Percentiles rank a stretch among this genome's conserved stretches.
phyloP scores from a whole-genome alignment of 2,888 invertebrate genomes.

The Notodonta dromedarius region DNA sequence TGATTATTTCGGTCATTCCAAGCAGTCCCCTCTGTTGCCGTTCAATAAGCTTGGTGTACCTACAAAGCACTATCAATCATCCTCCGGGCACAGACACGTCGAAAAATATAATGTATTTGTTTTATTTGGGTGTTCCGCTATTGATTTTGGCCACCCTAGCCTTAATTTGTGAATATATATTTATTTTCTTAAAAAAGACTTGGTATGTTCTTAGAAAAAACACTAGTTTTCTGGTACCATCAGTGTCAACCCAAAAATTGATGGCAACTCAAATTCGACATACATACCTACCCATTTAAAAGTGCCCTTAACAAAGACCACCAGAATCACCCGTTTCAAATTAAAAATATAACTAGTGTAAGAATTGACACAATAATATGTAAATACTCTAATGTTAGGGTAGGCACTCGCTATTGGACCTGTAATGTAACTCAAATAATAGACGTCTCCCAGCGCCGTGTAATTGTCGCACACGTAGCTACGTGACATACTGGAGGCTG shows the following conservation, averaged over 20 bases:
- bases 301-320: too few relatives aligned
- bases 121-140: constrained; percentile 67
- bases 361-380: too few relatives aligned
- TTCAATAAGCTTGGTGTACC: constrained; percentile 71
- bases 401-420: constrained; percentile 9
- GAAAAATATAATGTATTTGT: constrained; percentile 67
- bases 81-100: constrained; percentile 65
- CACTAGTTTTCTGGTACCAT: too few relatives aligned
- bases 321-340: too few relatives aligned
- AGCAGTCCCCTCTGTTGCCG: constrained; percentile 56
- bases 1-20: constrained; percentile 58
- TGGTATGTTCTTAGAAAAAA: too few relatives aligned
- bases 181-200: too few relatives aligned
- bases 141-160: constrained; percentile 64
- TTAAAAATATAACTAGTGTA: too few relatives aligned
- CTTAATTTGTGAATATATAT: background rate
- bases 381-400: too few relatives aligned
- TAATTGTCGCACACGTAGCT: constrained; percentile 48
- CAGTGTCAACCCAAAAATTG: too few relatives aligned
- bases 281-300: too few relatives aligned
- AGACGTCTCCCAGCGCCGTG: constrained; percentile 34
- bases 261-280: too few relatives aligned
- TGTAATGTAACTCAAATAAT: constrained; percentile 31
- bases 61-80: constrained; percentile 80
- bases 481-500: constrained; percentile 44